Conservation (phyloP, 1,140 invertebrate genomes). For the Lepeophtheirus salmonis region DNA sequence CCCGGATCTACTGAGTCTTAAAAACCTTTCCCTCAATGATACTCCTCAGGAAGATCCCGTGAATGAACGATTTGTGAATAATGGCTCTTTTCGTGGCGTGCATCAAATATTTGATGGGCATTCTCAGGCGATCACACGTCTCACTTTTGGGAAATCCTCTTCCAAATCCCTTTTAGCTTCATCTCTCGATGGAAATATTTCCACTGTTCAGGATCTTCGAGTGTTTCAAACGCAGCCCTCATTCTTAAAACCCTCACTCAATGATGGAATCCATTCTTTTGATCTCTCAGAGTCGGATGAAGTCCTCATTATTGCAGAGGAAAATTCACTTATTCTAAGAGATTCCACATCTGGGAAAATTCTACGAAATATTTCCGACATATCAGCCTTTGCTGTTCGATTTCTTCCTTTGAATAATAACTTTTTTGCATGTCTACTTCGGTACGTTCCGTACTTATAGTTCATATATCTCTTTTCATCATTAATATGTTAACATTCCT, state of each 20-base stretch:
- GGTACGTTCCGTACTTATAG: not conserved
- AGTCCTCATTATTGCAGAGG: constrained; percentile 52
- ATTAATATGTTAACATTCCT: too few species aligned
- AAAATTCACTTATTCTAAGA: constrained; percentile 57
- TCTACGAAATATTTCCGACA: constrained; percentile 39
- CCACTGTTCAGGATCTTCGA: constrained; percentile 45
- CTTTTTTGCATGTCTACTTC: constrained; percentile 39
- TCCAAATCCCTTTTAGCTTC: constrained; percentile 54
- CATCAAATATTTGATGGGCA: constrained; percentile 36
- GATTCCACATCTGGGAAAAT: constrained; percentile 38
- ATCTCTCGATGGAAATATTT: constrained; percentile 62
- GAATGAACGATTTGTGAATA: not conserved
- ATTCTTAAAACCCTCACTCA: constrained; percentile 34
- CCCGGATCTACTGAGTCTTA: not conserved
- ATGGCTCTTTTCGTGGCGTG: constrained; percentile 2
- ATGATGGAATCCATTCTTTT: constrained; percentile 51
- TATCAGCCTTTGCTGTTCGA: constrained; percentile 46
- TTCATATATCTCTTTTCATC: not conserved
- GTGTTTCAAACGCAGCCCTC: constrained; percentile 49
- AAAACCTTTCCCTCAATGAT: constrained; percentile 3
- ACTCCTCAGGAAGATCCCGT: not conserved
- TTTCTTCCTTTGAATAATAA: constrained; percentile 77
- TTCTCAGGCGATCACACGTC: constrained; percentile 49
- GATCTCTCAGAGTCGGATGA: constrained; percentile 75
- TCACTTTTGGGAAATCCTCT: constrained; percentile 76